Evolutionary conservation across 2,888 invertebrate genomes (phyloP), one percentile per base, ranked within the genome.

Genomic region (Portevinia maculata): DNA sequence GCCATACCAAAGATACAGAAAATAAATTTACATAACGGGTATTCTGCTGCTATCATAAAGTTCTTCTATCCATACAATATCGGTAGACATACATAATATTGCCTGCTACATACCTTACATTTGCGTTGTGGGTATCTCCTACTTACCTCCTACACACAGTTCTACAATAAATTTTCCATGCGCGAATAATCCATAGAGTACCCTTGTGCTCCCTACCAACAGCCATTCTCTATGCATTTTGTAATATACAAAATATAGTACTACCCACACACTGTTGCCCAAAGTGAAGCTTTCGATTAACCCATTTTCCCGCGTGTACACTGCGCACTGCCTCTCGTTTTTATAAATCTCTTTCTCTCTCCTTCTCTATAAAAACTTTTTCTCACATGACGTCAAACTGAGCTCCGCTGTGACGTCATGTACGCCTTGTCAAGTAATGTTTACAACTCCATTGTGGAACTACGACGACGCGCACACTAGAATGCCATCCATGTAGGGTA

Each of bases 11-110:
- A 48, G 41, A 60, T 59, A 70, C 53, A 70, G 55, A 65, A 75
- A 59, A 71, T 50, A 41, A 65, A 81, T 81, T 76, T 81, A 76
- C 70, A 81, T 76, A 79, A 75, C 76, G 65, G 48, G 65, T 81
- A 81, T 69, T 76, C 65, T 44, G n/a, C 13, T 17, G 32, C 64
- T 70, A 52, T 60, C 53, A 32, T 60, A 60, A 62, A 48, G 39
- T 65, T 60, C 34, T 32, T 4, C 55, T 30, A 69, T 34, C 7
- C 57, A 46, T 46, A 79, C 53, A 21, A 62, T 48, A 9, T 19
- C n/a, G 19, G 24, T 17, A 37, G 8, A 67, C 21, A 39, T 17
- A 53, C 1, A 53, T 15, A 30, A 30, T 11, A 39, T 7, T 15
- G 17, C 39, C 46, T 50, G 41, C n/a, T 39, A 39, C 55, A 21